phyloP scores from a whole-genome alignment of 2,797 vertebrate species.

The Rhabdophis nuchalis region DNA sequence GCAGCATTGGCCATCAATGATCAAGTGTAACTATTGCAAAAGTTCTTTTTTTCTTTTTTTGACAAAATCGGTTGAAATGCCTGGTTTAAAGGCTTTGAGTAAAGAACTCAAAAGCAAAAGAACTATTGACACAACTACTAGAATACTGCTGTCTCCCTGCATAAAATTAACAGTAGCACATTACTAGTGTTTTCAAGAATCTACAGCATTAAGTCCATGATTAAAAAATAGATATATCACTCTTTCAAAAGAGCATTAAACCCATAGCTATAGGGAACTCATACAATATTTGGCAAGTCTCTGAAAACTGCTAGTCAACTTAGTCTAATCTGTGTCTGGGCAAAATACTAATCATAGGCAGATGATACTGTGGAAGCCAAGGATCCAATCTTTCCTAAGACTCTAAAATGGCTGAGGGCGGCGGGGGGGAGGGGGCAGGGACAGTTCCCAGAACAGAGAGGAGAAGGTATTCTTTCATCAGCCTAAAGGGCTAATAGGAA shows the following conservation, averaged over 20 bases:
- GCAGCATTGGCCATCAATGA: background rate
- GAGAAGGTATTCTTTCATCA: background rate
- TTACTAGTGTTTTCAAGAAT: background rate
- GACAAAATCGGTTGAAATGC: background rate
- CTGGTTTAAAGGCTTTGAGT: background rate
- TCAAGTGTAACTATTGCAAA: background rate
- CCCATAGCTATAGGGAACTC: background rate
- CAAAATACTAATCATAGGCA: background rate
- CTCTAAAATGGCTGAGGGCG: background rate
- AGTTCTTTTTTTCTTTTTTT: background rate
- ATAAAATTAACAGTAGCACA: background rate
- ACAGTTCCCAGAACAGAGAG: background rate
- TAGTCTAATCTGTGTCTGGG: background rate
- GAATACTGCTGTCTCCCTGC: background rate
- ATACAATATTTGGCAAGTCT: background rate
- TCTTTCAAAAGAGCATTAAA: background rate
- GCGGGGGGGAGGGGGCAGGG: too few species aligned
- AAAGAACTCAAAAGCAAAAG: background rate
- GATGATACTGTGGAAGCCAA: background rate
- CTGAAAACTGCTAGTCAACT: background rate
- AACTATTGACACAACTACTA: background rate
- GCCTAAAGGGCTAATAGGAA: background rate
- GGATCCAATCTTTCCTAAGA: background rate
- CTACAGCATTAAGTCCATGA: background rate
- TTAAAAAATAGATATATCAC: background rate